These are phyloP conservation scores for Gryon sp. DNA, from an alignment of 1,140 invertebrate species.

Conservation along the genomic window DNA sequence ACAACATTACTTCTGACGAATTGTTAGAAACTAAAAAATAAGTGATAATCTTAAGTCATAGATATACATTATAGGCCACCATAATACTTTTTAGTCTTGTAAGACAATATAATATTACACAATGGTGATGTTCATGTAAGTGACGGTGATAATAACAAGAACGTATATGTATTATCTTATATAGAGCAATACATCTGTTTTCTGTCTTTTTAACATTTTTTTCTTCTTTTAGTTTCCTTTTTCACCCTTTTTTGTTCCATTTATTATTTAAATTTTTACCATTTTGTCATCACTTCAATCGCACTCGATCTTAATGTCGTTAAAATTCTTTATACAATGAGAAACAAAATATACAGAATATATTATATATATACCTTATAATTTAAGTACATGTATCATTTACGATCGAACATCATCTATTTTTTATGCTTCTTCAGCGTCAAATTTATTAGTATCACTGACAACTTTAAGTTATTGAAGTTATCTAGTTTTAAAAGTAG, in stretches of 20 bases:
- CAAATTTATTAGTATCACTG: constrained; percentile 47
- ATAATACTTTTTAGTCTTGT: constrained; percentile 65
- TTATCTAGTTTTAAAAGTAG: constrained; percentile 16
- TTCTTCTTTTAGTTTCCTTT: too few species aligned
- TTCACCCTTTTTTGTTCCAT: too few species aligned
- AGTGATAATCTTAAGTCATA: constrained; percentile 56
- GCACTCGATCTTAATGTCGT: constrained; percentile 10
- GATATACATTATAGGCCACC: constrained; percentile 57
- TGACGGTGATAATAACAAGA: constrained; percentile 42
- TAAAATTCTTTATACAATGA: constrained; percentile 41
- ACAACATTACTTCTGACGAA: constrained; percentile 44
- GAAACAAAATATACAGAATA: constrained; percentile 58
- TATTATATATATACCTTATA: constrained; percentile 55
- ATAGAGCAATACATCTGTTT: constrained; percentile 21
- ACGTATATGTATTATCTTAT: constrained; percentile 25
- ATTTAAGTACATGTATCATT: constrained; percentile 57
- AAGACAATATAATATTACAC: constrained; percentile 53
- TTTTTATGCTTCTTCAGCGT: constrained; percentile 20
- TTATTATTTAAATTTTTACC: constrained; percentile 11
- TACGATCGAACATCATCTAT: constrained; percentile 49
- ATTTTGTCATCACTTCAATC: too few species aligned
- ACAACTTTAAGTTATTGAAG: constrained; percentile 28
- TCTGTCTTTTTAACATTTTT: constrained; percentile 2
- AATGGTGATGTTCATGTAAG: constrained; percentile 26
- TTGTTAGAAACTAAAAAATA: constrained; percentile 56